Evolutionary conservation across 2,888 invertebrate species (phyloP), one percentile per base, ranked within the genome.

Genomic region (Tolmerus cingulatus): DNA sequence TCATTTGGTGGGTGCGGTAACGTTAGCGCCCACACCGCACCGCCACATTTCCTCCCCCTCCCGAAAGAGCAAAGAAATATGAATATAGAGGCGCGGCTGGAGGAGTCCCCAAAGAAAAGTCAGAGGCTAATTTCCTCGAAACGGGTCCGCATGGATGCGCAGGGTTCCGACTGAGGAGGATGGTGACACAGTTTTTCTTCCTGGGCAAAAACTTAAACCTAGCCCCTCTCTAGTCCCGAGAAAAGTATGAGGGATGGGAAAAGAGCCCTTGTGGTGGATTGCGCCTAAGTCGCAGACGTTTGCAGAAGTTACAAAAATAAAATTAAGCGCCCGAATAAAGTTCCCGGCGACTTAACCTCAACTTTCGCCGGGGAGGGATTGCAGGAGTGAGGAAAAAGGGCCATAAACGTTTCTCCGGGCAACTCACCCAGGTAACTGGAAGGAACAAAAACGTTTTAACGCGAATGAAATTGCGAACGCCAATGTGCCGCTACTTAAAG

Each of bases 401-500:
- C 9, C 55, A 19, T 84, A 37, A 66, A 87, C 77, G 30, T 85
- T 74, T 40, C 79, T 46, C 27, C 14, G 27, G 66, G 66, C 27
- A 66, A 27, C 66, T 66, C 66, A 55, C 51, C 37, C 37, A 86
- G 37, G 86, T 74, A 81, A 77, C 51, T 74, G 81, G 77, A 84
- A 77, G 82, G 55, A 86, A 77, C 76, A 86, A 86, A 87, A 86
- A 78, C 82, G 84, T 86, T 86, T 87, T 87, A 87, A 86, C 87
- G 86, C 77, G 87, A 87, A 87, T 86, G 86, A 87, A 84, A 87
- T 87, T 87, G 86, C 86, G 82, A 87, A 86, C 86, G 87, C 76
- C 86, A 81, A 81, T 81, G 87, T 40, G 66, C 34, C 51, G 86
- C 87, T 86, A 86, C 86, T 87, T 87, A 87, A 86, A 37, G 40